These are phyloP conservation scores for Triops cancriformis DNA, from an alignment of 1,140 invertebrate genomes.

Conservation along the genomic window DNA sequence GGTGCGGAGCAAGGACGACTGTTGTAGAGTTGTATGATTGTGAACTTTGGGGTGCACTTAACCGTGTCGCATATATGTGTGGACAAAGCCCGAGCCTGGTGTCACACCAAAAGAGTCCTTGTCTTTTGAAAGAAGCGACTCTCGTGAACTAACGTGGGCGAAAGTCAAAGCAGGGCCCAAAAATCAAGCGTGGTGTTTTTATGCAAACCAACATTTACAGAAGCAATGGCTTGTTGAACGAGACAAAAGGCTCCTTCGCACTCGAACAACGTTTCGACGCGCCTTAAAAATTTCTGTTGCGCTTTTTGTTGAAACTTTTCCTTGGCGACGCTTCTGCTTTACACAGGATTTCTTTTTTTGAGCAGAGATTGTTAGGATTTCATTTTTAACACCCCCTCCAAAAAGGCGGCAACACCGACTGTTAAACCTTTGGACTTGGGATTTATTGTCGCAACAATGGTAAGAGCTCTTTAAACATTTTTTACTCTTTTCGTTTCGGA, in stretches of 20 bases:
- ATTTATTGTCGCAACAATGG: slow-evolving; percentile 7
- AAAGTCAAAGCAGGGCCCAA: not conserved
- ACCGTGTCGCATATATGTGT: not conserved
- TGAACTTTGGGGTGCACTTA: not conserved
- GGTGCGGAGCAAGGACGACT: too few relatives aligned
- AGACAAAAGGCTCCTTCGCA: too few relatives aligned
- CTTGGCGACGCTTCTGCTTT: too few relatives aligned
- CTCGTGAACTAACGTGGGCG: not conserved
- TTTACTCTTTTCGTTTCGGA: not conserved
- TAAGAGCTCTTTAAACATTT: not conserved
- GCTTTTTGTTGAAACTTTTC: not conserved
- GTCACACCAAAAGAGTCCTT: not conserved
- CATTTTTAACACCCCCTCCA: not conserved
- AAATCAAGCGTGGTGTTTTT: not conserved
- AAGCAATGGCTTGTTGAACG: not conserved
- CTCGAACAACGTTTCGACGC: not conserved
- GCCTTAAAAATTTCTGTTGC: not conserved
- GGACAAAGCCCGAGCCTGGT: not conserved
- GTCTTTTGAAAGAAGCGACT: not conserved
- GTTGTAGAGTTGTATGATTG: too few relatives aligned
- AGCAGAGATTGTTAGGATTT: not conserved
- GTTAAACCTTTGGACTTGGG: not conserved
- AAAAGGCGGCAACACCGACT: not conserved
- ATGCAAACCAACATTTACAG: not conserved
- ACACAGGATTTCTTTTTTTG: too few relatives aligned